Evolutionary conservation across 2,888 invertebrate species (phyloP).

Genomic region (Clanis bilineata): DNA sequence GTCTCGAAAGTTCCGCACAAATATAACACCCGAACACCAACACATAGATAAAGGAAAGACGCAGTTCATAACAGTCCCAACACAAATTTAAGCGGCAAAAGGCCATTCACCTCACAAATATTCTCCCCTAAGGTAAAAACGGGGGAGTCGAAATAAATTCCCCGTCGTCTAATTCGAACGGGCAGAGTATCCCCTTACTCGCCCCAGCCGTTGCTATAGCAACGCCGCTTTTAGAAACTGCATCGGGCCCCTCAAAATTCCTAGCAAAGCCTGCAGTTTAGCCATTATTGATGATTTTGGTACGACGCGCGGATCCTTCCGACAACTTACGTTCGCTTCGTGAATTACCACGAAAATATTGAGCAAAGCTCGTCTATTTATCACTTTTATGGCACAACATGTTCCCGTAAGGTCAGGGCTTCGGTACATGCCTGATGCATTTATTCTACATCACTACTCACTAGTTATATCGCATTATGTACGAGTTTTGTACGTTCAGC

Average conservation of each 20-base stretch:
- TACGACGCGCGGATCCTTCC: slow-evolving; percentile 52
- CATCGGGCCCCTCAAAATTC: slow-evolving; percentile 51
- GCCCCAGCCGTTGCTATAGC: slow-evolving; percentile 60
- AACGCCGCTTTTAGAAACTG: slow-evolving; percentile 56
- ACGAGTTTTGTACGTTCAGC: not conserved
- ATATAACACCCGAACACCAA: not conserved
- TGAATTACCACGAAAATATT: slow-evolving; percentile 62
- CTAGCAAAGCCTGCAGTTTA: slow-evolving; percentile 52
- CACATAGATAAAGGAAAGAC: slow-evolving; percentile 7
- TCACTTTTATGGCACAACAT: slow-evolving; percentile 58
- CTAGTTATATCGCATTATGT: slow-evolving; percentile 28
- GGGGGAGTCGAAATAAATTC: slow-evolving; percentile 71
- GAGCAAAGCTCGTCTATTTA: slow-evolving; percentile 64
- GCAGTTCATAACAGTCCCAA: slow-evolving; percentile 34
- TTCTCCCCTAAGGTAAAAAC: slow-evolving; percentile 70
- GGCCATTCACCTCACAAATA: slow-evolving; percentile 77
- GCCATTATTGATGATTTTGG: slow-evolving; percentile 66
- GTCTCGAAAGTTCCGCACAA: slow-evolving; percentile 31
- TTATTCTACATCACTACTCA: slow-evolving; percentile 38
- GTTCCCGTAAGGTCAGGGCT: slow-evolving; percentile 52
- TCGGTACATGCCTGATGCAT: slow-evolving; percentile 45
- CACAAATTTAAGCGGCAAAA: slow-evolving; percentile 39
- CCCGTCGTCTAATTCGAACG: slow-evolving; percentile 70
- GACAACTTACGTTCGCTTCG: slow-evolving; percentile 47
- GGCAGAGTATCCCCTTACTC: slow-evolving; percentile 61